Conservation (phyloP, 2,888 invertebrate genomes). For the Cetonia aurata region DNA sequence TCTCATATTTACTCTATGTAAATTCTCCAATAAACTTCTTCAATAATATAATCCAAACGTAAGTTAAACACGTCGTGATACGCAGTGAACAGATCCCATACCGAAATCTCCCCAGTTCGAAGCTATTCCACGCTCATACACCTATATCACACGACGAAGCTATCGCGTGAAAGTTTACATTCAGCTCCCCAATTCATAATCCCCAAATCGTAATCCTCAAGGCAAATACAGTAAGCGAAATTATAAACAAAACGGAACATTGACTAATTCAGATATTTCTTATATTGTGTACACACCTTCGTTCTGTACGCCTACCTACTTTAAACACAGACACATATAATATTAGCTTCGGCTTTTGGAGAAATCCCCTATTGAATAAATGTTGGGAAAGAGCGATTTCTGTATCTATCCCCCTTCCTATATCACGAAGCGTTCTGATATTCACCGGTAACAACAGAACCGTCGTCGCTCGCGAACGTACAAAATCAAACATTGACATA, state of each 20-base stretch:
- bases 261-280: conserved; percentile 10
- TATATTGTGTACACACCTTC: conserved; percentile 13
- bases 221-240: conserved; percentile 14
- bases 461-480: conserved; percentile 9
- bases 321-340: not conserved
- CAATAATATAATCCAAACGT: too few species aligned
- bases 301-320: not conserved
- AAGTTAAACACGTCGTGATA: too few species aligned
- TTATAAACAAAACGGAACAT: conserved; percentile 22
- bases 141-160: too few species aligned
- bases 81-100: too few species aligned
- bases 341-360: too few species aligned
- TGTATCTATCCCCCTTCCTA: not conserved
- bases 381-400: not conserved
- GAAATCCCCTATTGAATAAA: conserved; percentile 9
- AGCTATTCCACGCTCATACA: too few species aligned
- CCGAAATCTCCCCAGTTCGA: too few species aligned
- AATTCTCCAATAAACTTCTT: too few species aligned
- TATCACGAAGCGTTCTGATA: too few species aligned
- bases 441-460: conserved; percentile 16
- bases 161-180: too few species aligned
- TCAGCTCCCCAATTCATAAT: too few species aligned
- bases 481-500: conserved; percentile 36
- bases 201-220: not conserved
- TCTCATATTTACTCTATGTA: too few species aligned